A percentile compares a stretch with the other conserved stretches of the same genome.
Conservation (phyloP, 2,888 invertebrate species). For the Drosophila macrothrix region DNA sequence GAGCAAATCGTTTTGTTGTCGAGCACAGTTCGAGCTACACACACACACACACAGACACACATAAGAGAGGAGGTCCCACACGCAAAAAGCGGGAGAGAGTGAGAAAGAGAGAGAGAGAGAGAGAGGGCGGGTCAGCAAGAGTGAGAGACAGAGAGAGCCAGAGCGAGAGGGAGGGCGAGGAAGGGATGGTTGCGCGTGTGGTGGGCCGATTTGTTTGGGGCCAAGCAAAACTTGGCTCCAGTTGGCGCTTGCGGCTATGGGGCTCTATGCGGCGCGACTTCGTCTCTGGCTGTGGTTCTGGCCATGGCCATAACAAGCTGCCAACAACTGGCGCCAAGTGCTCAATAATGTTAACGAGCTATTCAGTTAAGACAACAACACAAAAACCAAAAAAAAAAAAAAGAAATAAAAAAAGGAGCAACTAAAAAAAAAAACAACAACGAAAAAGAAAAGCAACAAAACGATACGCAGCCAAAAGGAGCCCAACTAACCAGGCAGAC, state of each 20-base stretch:
- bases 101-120: background rate
- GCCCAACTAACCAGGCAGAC: conserved; percentile 59
- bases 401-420: background rate
- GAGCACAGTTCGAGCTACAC: conserved; percentile 41
- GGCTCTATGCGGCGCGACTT: conserved; percentile 59
- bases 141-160: background rate
- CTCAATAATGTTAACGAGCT: conserved; percentile 85
- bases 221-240: conserved; percentile 38
- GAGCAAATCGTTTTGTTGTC: conserved; percentile 81
- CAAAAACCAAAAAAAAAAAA: conserved; percentile 46
- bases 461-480: conserved; percentile 44
- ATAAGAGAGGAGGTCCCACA: background rate
- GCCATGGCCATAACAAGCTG: conserved; percentile 79
- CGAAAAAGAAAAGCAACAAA: conserved; percentile 18
- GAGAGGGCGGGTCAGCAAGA: background rate
- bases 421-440: conserved; percentile 22
- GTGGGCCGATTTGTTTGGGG: conserved; percentile 66
- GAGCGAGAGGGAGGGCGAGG: background rate
- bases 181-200: conserved; percentile 57
- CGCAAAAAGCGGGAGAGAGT: background rate
- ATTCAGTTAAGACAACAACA: conserved; percentile 79
- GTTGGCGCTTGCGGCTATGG: conserved; percentile 64
- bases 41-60: background rate
- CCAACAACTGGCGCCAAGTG: conserved; percentile 85
- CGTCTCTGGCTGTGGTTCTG: conserved; percentile 36